A percentile compares a stretch with the other conserved stretches of the same genome.
Conservation (phyloP, 2,113 vertebrate species). For the Echinops telfairi region DNA sequence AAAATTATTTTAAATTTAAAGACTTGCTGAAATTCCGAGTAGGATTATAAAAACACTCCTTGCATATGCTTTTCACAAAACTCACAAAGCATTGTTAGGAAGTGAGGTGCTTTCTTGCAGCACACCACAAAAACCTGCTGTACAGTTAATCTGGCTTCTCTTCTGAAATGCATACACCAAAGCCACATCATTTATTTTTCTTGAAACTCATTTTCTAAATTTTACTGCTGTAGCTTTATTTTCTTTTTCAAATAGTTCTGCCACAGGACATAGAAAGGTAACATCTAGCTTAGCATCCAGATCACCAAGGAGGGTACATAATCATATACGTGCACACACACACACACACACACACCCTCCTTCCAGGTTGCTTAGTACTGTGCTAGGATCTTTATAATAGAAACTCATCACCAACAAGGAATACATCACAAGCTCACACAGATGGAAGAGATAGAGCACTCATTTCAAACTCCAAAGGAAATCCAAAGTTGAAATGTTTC, state of each 20-base stretch:
- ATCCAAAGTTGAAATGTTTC: conserved; percentile 26
- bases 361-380: neutral
- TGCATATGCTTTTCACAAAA: conserved; percentile 30
- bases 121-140: conserved; percentile 3
- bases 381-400: neutral
- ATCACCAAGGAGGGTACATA: neutral
- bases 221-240: conserved; percentile 15
- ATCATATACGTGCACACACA: neutral
- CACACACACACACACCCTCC: neutral
- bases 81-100: conserved; percentile 24
- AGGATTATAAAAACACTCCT: neutral
- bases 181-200: conserved; percentile 33
- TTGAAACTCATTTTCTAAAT: conserved; percentile 48
- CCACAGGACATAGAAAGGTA: neutral
- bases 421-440: too few relatives aligned
- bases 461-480: conserved; percentile 18
- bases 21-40: conserved; percentile 44
- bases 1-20: conserved; percentile 46
- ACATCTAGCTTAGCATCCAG: neutral
- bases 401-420: neutral
- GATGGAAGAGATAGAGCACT: neutral
- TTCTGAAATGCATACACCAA: conserved; percentile 24
- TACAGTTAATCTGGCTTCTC: neutral
- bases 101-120: neutral
- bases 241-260: conserved; percentile 47